Percentiles rank a stretch among this genome's conserved stretches.
phyloP scores from a whole-genome alignment of 92 coral and sea anemone genomes.

The Zoanthus sociatus region DNA sequence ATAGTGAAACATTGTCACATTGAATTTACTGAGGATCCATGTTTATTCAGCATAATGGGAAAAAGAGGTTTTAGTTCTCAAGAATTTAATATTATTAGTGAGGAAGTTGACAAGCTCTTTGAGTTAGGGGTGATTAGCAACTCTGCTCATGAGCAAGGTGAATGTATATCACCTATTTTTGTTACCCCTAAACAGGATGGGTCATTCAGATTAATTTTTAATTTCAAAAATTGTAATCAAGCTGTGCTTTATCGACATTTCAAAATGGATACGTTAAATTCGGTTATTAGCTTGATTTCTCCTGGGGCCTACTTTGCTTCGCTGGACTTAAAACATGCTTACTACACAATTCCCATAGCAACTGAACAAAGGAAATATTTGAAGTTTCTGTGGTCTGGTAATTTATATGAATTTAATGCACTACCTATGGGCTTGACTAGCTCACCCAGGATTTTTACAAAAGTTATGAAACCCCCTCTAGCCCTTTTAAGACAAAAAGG shows the following conservation, averaged over 20 bases:
- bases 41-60: conserved; percentile 33
- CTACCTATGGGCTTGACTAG: conserved; percentile 54
- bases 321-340: conserved; percentile 53
- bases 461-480: conserved; percentile 32
- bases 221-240: conserved; percentile 61
- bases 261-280: conserved; percentile 57
- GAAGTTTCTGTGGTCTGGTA: conserved; percentile 27
- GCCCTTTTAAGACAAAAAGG: conserved; percentile 32
- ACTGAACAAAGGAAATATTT: conserved; percentile 38
- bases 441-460: background rate
- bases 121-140: conserved; percentile 48
- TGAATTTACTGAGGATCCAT: conserved; percentile 60
- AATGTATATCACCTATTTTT: conserved; percentile 52
- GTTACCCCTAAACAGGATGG: conserved; percentile 34
- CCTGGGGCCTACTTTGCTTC: conserved; percentile 58
- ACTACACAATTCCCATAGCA: conserved; percentile 48
- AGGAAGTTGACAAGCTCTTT: conserved; percentile 38
- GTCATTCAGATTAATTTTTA: conserved; percentile 50
- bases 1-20: conserved; percentile 54
- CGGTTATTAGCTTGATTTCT: conserved; percentile 42
- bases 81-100: conserved; percentile 33
- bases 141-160: conserved; percentile 53
- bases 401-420: conserved; percentile 36
- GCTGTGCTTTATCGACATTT: conserved; percentile 53
- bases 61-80: conserved; percentile 34